phyloP scores from a whole-genome alignment of 1,140 invertebrate species.

The Acyrthosiphon pisum region DNA sequence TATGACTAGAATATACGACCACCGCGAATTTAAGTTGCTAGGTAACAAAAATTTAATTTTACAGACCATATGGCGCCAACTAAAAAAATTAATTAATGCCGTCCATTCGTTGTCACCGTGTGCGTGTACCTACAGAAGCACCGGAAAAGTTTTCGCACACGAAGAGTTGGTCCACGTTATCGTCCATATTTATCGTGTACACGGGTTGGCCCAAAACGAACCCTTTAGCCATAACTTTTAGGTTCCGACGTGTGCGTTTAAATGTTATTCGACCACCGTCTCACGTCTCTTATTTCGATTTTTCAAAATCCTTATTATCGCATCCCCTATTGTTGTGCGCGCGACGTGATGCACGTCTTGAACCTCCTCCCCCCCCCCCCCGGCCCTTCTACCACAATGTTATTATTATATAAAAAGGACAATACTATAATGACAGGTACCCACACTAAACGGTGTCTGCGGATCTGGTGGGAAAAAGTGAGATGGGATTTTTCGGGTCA shows the following conservation, averaged over 20 bases:
- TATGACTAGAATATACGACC: not conserved
- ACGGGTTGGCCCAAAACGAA: not conserved
- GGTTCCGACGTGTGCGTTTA: not conserved
- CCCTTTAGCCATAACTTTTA: not conserved
- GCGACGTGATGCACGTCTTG: too few relatives aligned
- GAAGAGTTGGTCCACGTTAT: not conserved
- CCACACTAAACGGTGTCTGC: not conserved
- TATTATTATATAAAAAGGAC: not conserved
- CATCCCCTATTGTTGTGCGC: not conserved
- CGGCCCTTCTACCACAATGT: too few relatives aligned
- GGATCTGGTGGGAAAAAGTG: not conserved
- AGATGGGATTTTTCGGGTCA: too few relatives aligned
- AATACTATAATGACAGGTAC: not conserved
- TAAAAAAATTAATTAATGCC: not conserved
- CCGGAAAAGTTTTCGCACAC: not conserved
- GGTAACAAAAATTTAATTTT: not conserved
- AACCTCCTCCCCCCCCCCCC: too few relatives aligned
- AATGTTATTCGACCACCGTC: not conserved
- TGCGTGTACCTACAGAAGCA: not conserved
- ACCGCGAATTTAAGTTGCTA: not conserved
- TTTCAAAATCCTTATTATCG: not conserved
- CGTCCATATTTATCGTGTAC: not conserved
- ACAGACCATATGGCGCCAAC: too few relatives aligned
- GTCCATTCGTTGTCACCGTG: not conserved
- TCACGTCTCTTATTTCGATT: not conserved